phyloP scores from a whole-genome alignment of 1,140 invertebrate species.

The Drosophila watanabei region DNA sequence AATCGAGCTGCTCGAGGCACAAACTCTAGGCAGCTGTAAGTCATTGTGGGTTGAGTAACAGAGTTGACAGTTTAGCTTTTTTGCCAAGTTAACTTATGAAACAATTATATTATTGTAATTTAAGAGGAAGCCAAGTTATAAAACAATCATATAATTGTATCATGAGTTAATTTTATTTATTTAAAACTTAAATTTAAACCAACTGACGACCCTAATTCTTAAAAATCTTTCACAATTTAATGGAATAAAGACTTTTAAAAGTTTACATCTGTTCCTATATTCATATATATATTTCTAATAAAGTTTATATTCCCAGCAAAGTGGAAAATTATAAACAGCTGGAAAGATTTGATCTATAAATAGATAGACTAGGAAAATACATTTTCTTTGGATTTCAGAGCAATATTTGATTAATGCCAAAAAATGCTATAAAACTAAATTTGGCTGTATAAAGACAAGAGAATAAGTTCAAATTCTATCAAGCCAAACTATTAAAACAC shows the following conservation, averaged over 20 bases:
- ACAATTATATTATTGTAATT: no score
- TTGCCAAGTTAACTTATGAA: background rate
- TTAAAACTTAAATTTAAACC: background rate
- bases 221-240: background rate
- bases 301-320: background rate
- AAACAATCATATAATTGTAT: no score
- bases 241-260: background rate
- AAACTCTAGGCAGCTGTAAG: constrained; percentile 22
- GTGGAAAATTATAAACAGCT: background rate
- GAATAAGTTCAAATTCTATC: background rate
- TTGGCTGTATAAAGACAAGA: background rate
- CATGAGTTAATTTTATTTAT: no score
- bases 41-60: constrained; percentile 29
- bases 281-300: background rate
- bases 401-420: background rate
- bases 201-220: background rate
- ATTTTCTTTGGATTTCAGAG: background rate
- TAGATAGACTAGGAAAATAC: background rate
- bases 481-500: no score
- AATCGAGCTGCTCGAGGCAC: constrained; percentile 25
- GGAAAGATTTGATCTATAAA: constrained; percentile 7
- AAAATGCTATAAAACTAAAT: no score
- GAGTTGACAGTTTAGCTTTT: constrained; percentile 11
- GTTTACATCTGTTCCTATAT: background rate
- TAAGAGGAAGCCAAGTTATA: no score